A percentile compares a stretch with the other conserved stretches of the same genome.
These are phyloP conservation scores for Parapsyche elsis DNA, from an alignment of 1,140 invertebrate species.

Conservation along the genomic window DNA sequence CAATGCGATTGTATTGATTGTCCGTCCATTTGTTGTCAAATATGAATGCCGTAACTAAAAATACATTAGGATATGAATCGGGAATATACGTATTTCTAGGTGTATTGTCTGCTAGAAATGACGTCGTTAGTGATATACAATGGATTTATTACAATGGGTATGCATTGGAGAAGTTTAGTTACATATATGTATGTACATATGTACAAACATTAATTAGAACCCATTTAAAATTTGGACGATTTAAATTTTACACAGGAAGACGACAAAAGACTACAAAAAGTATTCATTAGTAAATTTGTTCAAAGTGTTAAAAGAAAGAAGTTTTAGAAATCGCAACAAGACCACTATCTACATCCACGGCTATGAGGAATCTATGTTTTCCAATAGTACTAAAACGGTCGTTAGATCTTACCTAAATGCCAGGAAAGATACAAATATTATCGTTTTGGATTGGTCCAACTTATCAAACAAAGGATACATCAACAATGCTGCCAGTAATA, in stretches of 20 bases:
- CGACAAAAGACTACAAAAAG: slow-evolving; percentile 23
- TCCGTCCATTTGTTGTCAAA: not conserved
- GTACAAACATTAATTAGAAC: no score
- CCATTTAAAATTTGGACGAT: not conserved
- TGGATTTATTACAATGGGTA: slow-evolving; percentile 44
- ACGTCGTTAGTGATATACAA: slow-evolving; percentile 35
- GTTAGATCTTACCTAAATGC: slow-evolving; percentile 63
- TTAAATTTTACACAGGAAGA: slow-evolving; percentile 31
- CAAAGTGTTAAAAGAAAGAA: slow-evolving; percentile 27
- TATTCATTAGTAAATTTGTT: slow-evolving; percentile 40
- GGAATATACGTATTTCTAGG: not conserved
- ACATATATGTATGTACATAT: no score
- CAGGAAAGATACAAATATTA: slow-evolving; percentile 62
- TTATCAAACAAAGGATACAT: slow-evolving; percentile 70
- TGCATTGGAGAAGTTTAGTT: no score
- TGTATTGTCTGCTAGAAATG: slow-evolving; percentile 6
- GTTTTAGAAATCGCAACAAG: slow-evolving; percentile 25
- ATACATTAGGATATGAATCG: not conserved
- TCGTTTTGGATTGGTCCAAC: slow-evolving; percentile 72
- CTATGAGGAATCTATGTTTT: slow-evolving; percentile 68
- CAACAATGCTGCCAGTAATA: slow-evolving; percentile 67
- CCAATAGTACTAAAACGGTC: slow-evolving; percentile 67
- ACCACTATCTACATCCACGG: slow-evolving; percentile 71
- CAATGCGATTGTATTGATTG: not conserved
- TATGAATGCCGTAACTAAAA: no score